Conservation (phyloP, 1,140 invertebrate genomes). For the Cotesia typhae region DNA sequence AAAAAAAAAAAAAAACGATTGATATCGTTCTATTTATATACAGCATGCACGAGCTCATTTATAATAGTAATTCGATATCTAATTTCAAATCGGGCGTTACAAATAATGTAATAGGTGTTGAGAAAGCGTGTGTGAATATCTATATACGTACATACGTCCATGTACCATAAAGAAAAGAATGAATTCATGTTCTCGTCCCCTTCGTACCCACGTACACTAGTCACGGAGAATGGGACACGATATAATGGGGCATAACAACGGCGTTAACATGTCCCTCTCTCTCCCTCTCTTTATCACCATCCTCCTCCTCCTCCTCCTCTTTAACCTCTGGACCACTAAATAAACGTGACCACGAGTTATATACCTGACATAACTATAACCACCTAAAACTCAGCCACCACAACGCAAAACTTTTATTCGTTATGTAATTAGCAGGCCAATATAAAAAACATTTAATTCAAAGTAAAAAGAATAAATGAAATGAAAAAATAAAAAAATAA, state of each 20-base stretch:
- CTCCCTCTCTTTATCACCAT: constrained; percentile 3
- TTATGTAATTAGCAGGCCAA: neutral
- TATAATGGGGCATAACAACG: constrained; percentile 66
- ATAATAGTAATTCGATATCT: too few species aligned
- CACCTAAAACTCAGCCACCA: neutral
- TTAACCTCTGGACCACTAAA: constrained; percentile 21
- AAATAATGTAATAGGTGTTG: too few species aligned
- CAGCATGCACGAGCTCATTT: neutral
- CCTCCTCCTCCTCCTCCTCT: constrained; percentile 12
- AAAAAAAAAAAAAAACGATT: neutral
- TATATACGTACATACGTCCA: neutral
- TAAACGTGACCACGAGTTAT: neutral
- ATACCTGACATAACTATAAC: constrained; percentile 1
- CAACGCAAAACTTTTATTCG: constrained; percentile 5
- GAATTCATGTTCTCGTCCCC: neutral
- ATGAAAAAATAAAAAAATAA: neutral
- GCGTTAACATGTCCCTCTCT: constrained; percentile 59
- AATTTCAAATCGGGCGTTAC: too few species aligned
- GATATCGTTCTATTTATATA: neutral
- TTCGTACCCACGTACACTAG: neutral
- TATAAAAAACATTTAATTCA: neutral
- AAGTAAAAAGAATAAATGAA: neutral
- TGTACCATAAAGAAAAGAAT: neutral
- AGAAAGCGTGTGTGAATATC: too few species aligned
- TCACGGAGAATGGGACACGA: constrained; percentile 42